Base-by-base conservation (phyloP, 2,888 invertebrate species). In the Spodoptera picta region DNA sequence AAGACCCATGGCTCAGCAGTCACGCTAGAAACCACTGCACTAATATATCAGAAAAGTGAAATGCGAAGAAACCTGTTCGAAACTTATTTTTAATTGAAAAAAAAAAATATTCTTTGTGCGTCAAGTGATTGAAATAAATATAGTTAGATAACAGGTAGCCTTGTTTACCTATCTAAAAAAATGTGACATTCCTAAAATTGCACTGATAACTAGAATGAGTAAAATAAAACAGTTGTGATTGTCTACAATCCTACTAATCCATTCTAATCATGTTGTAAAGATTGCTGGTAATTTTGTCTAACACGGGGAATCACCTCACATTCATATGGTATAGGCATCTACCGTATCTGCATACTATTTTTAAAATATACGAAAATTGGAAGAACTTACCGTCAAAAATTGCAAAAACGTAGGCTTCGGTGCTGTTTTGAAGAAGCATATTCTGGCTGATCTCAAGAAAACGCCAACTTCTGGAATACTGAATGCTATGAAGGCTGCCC, bases 401-500 rank as follows among this genome's bases (percentile, higher is more conserved):
- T 96, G 95, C 23, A 84, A 73, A 47, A 87, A 81, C 1, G 88
- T 92, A 2, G 97, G 97, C 70, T 95, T 93, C 51, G 87, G 90
- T 62, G 95, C 95, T 4, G 96, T 95, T 91, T 97, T 98, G 87
- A 98, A 98, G 68, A 96, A 95, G 79, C 96, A 96, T 80, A 97
- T 96, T 81, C 97, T 95, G 19, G 96, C 83, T 12, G 97, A 96
- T 80, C 97, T 95, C 5, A 98, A 86, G 79, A 98, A 96, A 9
- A 96, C 96, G 12, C 97, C 96, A 0, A 96, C 65, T 91, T 98
- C 98, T 0, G 98, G 98, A 24, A 97, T 91, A 46, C 96, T 93
- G 84, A 97, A 98, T 24, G 96, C 96, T 77, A 97, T 96, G 47
- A 98, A 92, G 36, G 98, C 87, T 52, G 97, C 96, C 98, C 98